Percentiles rank a stretch among this genome's conserved stretches.
phyloP scores from a whole-genome alignment of 2,888 invertebrate genomes.

The Piscicola geometra region DNA sequence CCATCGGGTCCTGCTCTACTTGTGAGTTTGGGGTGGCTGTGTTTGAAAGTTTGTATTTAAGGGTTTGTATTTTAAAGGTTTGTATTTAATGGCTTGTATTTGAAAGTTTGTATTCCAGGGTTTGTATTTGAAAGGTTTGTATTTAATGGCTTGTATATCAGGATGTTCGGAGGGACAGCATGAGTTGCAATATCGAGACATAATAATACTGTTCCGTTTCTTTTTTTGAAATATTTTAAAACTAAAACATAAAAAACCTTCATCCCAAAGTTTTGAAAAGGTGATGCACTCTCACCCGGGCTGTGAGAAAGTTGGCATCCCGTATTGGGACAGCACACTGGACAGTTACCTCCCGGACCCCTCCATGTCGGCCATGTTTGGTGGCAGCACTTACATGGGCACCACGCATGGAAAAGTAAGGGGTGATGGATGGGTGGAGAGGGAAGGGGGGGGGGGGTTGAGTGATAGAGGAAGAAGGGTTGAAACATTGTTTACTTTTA shows the following conservation, averaged over 20 bases:
- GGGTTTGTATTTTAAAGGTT: too few relatives aligned
- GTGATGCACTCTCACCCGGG: constrained; percentile 49
- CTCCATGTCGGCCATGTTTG: constrained; percentile 50
- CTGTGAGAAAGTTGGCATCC: constrained; percentile 47
- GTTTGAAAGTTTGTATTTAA: too few relatives aligned
- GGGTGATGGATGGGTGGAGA: background rate
- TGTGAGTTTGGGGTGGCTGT: constrained; percentile 1
- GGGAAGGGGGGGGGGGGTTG: too few relatives aligned
- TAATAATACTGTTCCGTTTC: too few relatives aligned
- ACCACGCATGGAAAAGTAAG: constrained; percentile 49
- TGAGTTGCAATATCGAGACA: too few relatives aligned
- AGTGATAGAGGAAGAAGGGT: too few relatives aligned
- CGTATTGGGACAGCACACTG: constrained; percentile 55
- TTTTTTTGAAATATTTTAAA: too few relatives aligned
- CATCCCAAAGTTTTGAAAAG: constrained; percentile 45
- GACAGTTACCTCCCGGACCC: constrained; percentile 51
- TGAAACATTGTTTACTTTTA: too few relatives aligned
- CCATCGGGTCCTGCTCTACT: constrained; percentile 25
- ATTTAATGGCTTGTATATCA: too few relatives aligned
- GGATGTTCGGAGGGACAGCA: too few relatives aligned
- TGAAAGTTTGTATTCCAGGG: background rate
- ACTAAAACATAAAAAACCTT: too few relatives aligned
- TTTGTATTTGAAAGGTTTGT: too few relatives aligned
- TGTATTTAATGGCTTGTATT: background rate
- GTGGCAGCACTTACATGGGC: constrained; percentile 50